Evolutionary conservation across 2,113 vertebrate species (phyloP), one percentile per base, ranked within the genome.

Genomic region (Siphamia tubifer): DNA sequence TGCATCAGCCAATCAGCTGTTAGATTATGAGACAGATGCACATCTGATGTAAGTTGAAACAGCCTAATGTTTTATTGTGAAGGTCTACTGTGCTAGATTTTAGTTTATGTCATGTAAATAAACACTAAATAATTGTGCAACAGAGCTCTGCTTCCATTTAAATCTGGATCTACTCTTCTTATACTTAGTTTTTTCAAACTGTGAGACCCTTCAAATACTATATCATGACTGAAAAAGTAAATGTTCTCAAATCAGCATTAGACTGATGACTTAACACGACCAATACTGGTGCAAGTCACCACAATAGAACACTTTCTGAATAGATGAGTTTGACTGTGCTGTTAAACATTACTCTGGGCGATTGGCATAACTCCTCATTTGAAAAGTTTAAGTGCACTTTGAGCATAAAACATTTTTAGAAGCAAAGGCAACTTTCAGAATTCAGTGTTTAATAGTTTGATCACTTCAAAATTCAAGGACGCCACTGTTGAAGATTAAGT

Each of bases 261-360:
- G 3, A 15, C 1, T 4, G 27, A 34, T 2, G 31, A 48, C 19
- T 49, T n/a, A n/a, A n/a, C n/a, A n/a, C n/a, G n/a, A n/a, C n/a
- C n/a, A 2, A 9, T 30, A 9, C 6, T 6, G 5, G 10, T 21
- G 1, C 13, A 47, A 56, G 24, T 2, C 12, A 42, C 1, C n/a
- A 39, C 13, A 61, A 38, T 13, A n/a, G n/a, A 30, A 17, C 3
- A 35, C 10, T 12, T 47, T 40, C 27, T 39, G 34, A 39, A 75
- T 16, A 11, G 40, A 38, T 27, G 30, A 35, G 44, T 54, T 79
- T 54, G 23, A 21, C 10, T 0, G 19, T 45, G 42, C n/a, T 58
- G 39, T 64, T 64, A 72, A 74, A 75, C 51, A 64, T 73, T 73
- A 57, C 68, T 42, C 6, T 11, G 27, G 8, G 34, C 10, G 38